Percentiles rank a stretch among this genome's conserved stretches.
phyloP scores from a whole-genome alignment of 2,888 invertebrate genomes.

The Eulithis testata region DNA sequence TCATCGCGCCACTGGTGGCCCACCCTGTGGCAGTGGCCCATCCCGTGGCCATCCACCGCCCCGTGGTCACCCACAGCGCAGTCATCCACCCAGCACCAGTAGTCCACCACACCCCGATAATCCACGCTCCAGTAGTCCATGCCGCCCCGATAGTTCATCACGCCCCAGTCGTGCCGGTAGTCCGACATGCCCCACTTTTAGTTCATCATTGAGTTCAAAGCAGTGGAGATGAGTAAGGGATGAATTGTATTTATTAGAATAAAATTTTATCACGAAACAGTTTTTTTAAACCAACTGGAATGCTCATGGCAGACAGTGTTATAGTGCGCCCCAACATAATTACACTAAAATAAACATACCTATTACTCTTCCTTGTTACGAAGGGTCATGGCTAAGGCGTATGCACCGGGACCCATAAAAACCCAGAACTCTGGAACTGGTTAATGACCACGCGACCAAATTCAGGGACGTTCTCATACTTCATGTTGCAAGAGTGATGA shows the following conservation, averaged over 20 bases:
- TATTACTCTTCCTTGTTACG: no score
- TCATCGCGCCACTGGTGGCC: slow-evolving; percentile 69
- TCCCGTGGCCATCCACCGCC: slow-evolving; percentile 48
- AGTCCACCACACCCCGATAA: slow-evolving; percentile 48
- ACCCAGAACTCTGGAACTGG: no score
- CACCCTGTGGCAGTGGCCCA: slow-evolving; percentile 62
- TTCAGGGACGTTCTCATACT: no score
- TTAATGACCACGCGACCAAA: no score
- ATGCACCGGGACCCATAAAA: no score
- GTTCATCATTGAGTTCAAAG: slow-evolving; percentile 64
- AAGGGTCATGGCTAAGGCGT: no score
- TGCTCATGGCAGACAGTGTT: no score
- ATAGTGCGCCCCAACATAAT: no score
- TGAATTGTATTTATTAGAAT: slow-evolving; percentile 27
- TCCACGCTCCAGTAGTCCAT: slow-evolving; percentile 46
- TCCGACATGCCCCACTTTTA: slow-evolving; percentile 47
- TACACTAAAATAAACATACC: no score
- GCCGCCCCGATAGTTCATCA: slow-evolving; percentile 53
- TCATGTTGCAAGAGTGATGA: background rate
- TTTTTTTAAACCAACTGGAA: background rate
- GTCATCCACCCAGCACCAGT: slow-evolving; percentile 59
- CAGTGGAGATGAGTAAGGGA: slow-evolving; percentile 13
- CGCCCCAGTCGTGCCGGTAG: slow-evolving; percentile 54
- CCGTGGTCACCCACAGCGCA: slow-evolving; percentile 58
- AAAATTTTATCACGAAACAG: slow-evolving; percentile 12